Percentiles rank a stretch among this genome's conserved stretches.
Conservation (phyloP, 2,113 vertebrate genomes). For the Candoia aspera region DNA sequence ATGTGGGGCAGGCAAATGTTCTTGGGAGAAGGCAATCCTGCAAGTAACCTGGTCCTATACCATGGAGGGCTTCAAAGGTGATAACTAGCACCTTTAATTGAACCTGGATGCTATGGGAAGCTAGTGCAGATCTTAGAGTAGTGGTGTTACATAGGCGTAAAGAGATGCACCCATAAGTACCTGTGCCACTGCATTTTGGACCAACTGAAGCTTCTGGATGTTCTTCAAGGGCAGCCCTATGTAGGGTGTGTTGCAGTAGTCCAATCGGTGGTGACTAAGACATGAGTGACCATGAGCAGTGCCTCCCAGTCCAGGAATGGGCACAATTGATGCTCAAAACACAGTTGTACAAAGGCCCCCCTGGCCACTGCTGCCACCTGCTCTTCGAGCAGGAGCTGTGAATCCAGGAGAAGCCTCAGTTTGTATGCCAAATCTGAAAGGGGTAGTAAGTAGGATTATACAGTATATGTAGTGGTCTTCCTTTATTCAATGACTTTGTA, state of each 20-base stretch:
- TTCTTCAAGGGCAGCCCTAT: not conserved
- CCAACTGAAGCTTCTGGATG: not conserved
- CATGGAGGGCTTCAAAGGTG: too few species aligned
- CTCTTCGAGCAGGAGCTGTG: not conserved
- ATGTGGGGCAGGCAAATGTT: not conserved
- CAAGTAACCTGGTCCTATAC: not conserved
- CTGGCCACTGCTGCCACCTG: not conserved
- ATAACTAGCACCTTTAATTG: too few species aligned
- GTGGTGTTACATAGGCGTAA: too few species aligned
- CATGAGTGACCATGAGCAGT: not conserved
- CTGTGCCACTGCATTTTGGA: not conserved
- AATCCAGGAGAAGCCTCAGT: not conserved
- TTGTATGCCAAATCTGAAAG: not conserved
- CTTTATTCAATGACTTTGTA: not conserved
- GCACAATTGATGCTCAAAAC: not conserved
- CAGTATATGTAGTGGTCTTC: not conserved
- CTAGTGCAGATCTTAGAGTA: too few species aligned
- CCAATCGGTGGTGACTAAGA: not conserved
- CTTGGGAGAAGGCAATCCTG: not conserved
- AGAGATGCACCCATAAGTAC: not conserved
- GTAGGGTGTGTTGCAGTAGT: not conserved
- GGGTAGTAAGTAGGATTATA: not conserved
- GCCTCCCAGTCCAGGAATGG: not conserved
- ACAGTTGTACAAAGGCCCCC: not conserved
- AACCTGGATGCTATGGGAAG: too few species aligned